Conservation (phyloP, 1,140 invertebrate species). For the Archegozetes longisetosus region DNA sequence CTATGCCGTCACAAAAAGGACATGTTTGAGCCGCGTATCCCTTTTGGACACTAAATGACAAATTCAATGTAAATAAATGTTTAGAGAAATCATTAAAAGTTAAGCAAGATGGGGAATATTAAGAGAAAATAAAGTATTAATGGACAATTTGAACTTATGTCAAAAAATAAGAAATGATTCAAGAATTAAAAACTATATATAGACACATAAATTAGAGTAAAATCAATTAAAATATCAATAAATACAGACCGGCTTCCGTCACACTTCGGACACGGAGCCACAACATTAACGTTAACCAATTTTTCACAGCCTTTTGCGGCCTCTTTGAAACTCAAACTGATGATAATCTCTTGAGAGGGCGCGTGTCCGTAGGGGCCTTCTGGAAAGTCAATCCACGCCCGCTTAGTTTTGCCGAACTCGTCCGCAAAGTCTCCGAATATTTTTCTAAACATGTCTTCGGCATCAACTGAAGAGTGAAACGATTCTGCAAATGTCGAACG, state of each 20-base stretch:
- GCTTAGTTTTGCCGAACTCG: neutral
- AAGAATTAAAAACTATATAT: too few relatives aligned
- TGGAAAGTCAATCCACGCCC: constrained; percentile 39
- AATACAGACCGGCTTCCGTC: constrained; percentile 36
- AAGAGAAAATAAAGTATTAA: neutral
- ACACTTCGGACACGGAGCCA: constrained; percentile 83
- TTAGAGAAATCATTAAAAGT: neutral
- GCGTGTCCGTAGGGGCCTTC: constrained; percentile 58
- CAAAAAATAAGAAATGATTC: too few relatives aligned
- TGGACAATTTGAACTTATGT: too few relatives aligned
- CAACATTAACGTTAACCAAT: constrained; percentile 73
- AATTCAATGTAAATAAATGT: neutral
- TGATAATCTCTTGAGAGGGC: constrained; percentile 66
- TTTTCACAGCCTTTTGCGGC: constrained; percentile 90
- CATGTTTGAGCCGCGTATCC: constrained; percentile 74
- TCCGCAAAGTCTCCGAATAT: constrained; percentile 36
- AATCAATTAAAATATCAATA: too few relatives aligned
- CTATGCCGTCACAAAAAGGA: constrained; percentile 84
- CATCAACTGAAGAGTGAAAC: constrained; percentile 64
- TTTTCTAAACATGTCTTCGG: constrained; percentile 74
- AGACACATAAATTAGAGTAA: too few relatives aligned
- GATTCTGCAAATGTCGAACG: constrained; percentile 28
- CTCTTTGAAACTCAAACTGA: constrained; percentile 85
- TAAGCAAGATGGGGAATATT: neutral
- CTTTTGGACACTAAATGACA: constrained; percentile 38